phyloP scores from a whole-genome alignment of 2,797 vertebrate genomes.

The Chelmon rostratus region DNA sequence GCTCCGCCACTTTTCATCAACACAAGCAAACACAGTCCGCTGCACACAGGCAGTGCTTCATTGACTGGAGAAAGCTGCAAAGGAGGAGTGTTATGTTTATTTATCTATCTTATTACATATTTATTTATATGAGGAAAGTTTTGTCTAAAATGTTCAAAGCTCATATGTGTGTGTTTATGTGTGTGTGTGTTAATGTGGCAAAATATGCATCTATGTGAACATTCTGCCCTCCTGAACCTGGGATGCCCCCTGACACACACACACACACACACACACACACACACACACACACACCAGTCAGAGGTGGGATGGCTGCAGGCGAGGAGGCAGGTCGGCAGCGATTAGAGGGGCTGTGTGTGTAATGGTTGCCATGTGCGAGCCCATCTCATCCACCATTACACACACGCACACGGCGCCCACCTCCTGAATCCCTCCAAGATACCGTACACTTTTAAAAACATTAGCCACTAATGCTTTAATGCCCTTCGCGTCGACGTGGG shows the following conservation, averaged over 20 bases:
- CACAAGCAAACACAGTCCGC: conserved; percentile 23
- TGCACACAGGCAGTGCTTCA: conserved; percentile 26
- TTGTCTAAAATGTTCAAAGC: conserved; percentile 47
- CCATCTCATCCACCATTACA: conserved; percentile 85
- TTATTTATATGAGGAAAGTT: conserved; percentile 47
- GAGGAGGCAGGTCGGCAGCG: conserved; percentile 84
- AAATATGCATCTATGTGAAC: conserved; percentile 85
- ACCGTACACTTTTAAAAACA: conserved; percentile 89
- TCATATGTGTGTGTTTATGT: conserved; percentile 10
- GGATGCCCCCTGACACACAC: conserved; percentile 80
- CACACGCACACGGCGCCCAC: conserved; percentile 72
- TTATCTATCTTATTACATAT: conserved; percentile 41
- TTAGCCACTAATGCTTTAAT: conserved; percentile 89
- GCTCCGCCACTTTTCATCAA: conserved; percentile 34
- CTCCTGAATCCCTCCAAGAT: conserved; percentile 80
- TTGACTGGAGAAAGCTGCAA: conserved; percentile 28
- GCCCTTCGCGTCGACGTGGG: conserved; percentile 79
- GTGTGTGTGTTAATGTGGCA: conserved; percentile 77
- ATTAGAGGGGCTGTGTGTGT: conserved; percentile 87
- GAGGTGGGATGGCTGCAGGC: conserved; percentile 87
- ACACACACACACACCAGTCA: conserved; percentile 69
- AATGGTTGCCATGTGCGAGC: conserved; percentile 90
- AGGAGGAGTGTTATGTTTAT: conserved; percentile 39
- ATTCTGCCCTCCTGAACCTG: conserved; percentile 86
- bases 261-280: conserved; percentile 57